Evolutionary conservation across 2,888 invertebrate genomes (phyloP).

Genomic region (Polydesmus complanatus): DNA sequence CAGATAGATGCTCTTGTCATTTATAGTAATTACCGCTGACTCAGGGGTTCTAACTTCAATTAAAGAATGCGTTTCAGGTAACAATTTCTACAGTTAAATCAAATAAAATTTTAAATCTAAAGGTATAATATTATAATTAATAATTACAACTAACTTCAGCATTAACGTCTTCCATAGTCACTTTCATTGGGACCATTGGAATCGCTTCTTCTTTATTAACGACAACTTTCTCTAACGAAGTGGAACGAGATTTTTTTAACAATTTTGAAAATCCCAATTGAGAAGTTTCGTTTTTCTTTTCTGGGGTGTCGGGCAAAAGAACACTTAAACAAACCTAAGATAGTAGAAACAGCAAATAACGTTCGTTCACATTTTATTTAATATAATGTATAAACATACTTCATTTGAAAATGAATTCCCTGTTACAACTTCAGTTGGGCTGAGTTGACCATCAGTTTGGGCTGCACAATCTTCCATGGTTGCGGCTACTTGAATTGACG

Average conservation of each 20-base stretch:
- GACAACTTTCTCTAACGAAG: slow-evolving; percentile 9
- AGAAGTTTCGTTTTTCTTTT: not conserved
- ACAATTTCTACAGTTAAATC: not conserved
- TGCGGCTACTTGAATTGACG: slow-evolving; percentile 15
- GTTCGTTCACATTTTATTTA: not conserved
- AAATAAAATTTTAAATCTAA: not conserved
- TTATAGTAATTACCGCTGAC: slow-evolving; percentile 9
- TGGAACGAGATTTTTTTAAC: not conserved
- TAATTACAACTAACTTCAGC: not conserved
- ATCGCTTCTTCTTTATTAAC: slow-evolving; percentile 1
- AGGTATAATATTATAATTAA: not conserved
- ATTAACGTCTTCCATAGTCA: not conserved
- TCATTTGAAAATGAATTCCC: slow-evolving; percentile 1
- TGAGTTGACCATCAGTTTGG: slow-evolving; percentile 17
- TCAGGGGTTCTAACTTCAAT: slow-evolving; percentile 17
- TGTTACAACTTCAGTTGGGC: slow-evolving; percentile 8
- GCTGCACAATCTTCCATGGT: slow-evolving; percentile 18
- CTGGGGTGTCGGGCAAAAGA: slow-evolving; percentile 7
- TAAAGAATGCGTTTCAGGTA: slow-evolving; percentile 20
- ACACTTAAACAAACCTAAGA: slow-evolving; percentile 9
- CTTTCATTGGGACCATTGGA: not conserved
- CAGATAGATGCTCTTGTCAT: slow-evolving; percentile 18
- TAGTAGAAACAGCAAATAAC: not conserved
- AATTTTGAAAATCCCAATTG: not conserved
- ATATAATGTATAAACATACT: not conserved